A percentile compares a stretch with the other conserved stretches of the same genome.
phyloP scores from a whole-genome alignment of 2,888 invertebrate species.

The Tipula helvola region DNA sequence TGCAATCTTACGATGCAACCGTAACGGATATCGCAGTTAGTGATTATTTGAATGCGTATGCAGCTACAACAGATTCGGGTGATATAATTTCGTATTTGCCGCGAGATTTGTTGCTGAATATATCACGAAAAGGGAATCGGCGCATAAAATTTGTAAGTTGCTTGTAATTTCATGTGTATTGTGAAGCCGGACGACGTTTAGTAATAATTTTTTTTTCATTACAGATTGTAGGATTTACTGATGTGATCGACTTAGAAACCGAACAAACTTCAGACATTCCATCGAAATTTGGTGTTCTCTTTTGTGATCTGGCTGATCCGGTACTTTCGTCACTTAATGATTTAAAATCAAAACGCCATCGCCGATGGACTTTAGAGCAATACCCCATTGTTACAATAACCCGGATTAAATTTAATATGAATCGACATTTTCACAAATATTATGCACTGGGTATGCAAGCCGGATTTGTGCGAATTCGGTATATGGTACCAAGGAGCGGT shows the following conservation, averaged over 20 bases:
- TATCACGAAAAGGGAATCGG: neutral
- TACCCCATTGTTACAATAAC: conserved; percentile 21
- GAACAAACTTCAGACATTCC: neutral
- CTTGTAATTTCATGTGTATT: neutral
- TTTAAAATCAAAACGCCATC: neutral
- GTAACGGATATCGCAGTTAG: conserved; percentile 9
- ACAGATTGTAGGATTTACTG: conserved; percentile 7
- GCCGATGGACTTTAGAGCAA: neutral
- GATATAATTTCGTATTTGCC: conserved; percentile 13
- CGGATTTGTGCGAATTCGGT: conserved; percentile 21
- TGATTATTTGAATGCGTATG: conserved; percentile 14
- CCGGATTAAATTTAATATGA: conserved; percentile 27
- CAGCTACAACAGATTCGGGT: conserved; percentile 13
- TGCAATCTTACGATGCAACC: neutral
- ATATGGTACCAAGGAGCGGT: neutral
- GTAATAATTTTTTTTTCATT: neutral
- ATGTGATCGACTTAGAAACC: neutral
- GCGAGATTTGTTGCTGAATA: conserved; percentile 12
- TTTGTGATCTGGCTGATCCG: conserved; percentile 5
- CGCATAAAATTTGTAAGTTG: neutral
- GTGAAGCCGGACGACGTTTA: neutral
- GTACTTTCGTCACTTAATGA: neutral
- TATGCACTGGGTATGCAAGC: conserved; percentile 30
- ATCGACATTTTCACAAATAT: conserved; percentile 21
- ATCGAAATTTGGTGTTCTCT: conserved; percentile 6